Evolutionary conservation across 1,140 invertebrate species (phyloP), one percentile per base, ranked within the genome.

Genomic region (Macrotrachela quadricornifera): DNA sequence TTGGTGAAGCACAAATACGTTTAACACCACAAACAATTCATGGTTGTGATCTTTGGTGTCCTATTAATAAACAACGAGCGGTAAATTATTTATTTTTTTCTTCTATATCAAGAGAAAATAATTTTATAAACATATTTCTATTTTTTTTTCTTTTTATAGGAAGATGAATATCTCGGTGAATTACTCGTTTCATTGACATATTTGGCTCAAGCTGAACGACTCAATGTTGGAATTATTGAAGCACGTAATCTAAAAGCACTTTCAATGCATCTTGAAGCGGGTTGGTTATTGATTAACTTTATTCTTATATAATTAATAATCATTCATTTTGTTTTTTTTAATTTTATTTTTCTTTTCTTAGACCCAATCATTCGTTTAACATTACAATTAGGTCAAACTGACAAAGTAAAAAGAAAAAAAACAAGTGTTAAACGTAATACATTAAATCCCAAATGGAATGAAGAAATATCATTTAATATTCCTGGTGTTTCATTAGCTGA

Each of bases 151-250:
- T 2, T 9, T 30, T 68, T 67, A 21, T 66, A 81, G 79, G 79
- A 81, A 62, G 80, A 78, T 64, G 74, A 79, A 21, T 75, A 81
- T 61, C 66, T 81, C 1, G 81, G 81, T 6, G 80, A 83, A 64
- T 58, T 83, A 52, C 78, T 82, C 75, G 56, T 84, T 46, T 80
- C 80, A n/a, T 67, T 83, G 36, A 79, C 80, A 59, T 83, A 82
- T 64, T 72, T 83, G 18, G 80, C 80, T 14, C 81, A 78, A 37
- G 80, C 80, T 46, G 84, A 83, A 43, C 73, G 81, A 54, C 69
- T 84, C 21, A 82, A 79, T 12, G 68, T 84, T 13, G 81, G 79
- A 1, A 74, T 83, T 13, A 76, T 82, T 43, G 82, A 83, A 68
- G 81, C 79, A 16, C 75, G 80, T 57, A 81, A 81, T 61, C 71